Conservation (phyloP, 2,797 vertebrate species). For the Aphelocoma californica region DNA sequence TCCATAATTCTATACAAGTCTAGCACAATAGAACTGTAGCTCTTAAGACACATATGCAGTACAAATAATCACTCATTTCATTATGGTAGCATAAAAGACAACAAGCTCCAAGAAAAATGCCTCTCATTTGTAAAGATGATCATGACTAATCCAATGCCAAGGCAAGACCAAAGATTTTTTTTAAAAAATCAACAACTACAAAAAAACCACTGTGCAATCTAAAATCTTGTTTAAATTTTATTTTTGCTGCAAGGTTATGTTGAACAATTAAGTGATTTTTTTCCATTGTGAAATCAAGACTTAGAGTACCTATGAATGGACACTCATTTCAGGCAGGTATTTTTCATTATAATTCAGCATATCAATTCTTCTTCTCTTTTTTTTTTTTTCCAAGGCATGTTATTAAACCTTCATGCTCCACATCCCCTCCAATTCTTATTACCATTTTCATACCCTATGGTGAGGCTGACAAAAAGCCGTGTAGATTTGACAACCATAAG, state of each 20-base stretch:
- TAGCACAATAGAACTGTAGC: neutral
- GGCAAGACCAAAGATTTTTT: neutral
- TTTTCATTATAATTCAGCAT: constrained; percentile 20
- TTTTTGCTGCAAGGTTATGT: neutral
- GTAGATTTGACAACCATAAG: constrained; percentile 50
- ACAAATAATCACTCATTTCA: neutral
- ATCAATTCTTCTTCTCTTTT: neutral
- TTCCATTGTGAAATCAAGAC: neutral
- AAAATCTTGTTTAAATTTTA: neutral
- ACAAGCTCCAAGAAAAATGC: neutral
- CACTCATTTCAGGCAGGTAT: neutral
- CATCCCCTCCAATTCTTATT: constrained; percentile 33
- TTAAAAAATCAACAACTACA: neutral
- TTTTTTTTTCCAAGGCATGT: neutral
- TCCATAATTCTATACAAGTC: neutral
- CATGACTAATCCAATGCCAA: neutral
- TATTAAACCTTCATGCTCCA: constrained; percentile 20
- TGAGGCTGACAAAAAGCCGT: constrained; percentile 54
- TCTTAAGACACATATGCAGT: neutral
- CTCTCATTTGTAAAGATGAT: neutral
- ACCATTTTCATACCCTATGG: constrained; percentile 47
- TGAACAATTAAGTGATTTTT: neutral
- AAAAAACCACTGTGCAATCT: neutral
- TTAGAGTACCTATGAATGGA: neutral
- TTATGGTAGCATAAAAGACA: neutral